Conservation (phyloP, 2,888 invertebrate genomes). For the Harpagoxenus sublaevis region DNA sequence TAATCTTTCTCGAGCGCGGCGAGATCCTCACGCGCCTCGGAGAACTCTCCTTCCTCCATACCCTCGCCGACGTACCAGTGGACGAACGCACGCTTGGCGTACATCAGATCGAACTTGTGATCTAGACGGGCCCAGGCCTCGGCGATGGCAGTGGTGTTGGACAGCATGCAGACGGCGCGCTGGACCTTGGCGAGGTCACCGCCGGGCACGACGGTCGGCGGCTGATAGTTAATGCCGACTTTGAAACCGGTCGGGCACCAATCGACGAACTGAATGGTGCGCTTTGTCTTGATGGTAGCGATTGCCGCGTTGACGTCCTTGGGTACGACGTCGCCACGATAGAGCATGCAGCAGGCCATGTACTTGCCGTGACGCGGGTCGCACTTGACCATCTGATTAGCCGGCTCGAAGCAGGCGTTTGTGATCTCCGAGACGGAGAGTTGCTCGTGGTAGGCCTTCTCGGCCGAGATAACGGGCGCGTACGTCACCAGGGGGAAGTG, state of each 20-base stretch:
- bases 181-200: conserved; percentile 98
- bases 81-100: conserved; percentile 98
- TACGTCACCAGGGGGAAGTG: conserved; percentile 98
- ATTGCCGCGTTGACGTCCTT: conserved; percentile 98
- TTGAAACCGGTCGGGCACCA: conserved; percentile 95
- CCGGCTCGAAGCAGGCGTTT: conserved; percentile 98
- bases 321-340: conserved; percentile 97
- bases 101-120: conserved; percentile 99
- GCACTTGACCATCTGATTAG: conserved; percentile 98
- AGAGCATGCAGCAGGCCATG: conserved; percentile 98
- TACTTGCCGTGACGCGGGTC: conserved; percentile 97
- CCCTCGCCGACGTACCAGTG: conserved; percentile 97
- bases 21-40: conserved; percentile 92
- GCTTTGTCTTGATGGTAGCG: conserved; percentile 97
- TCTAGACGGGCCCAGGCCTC: conserved; percentile 99
- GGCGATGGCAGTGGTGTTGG: conserved; percentile 98
- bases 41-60: conserved; percentile 96
- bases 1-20: conserved; percentile 91
- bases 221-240: conserved; percentile 97
- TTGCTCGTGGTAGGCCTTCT: conserved; percentile 98
- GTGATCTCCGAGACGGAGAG: conserved; percentile 97
- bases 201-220: conserved; percentile 97
- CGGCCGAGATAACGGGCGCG: conserved; percentile 97
- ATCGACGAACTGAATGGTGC: conserved; percentile 97
- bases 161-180: conserved; percentile 99